A percentile compares a stretch with the other conserved stretches of the same genome.
These are phyloP conservation scores for Vombatus ursinus DNA, from an alignment of 2,113 vertebrate genomes.

Conservation along the genomic window DNA sequence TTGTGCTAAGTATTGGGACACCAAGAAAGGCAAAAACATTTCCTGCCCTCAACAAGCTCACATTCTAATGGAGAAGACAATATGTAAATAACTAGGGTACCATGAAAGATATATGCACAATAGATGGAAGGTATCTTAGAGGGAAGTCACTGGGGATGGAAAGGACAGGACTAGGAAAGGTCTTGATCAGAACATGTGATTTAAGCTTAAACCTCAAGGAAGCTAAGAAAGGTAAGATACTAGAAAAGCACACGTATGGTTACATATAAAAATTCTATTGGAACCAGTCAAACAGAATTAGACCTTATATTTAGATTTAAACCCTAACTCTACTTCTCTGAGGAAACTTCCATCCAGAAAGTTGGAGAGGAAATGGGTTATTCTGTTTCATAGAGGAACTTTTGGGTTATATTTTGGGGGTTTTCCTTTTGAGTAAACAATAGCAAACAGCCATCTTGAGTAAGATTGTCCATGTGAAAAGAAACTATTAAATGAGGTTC, in stretches of 20 bases:
- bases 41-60: background rate
- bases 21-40: background rate
- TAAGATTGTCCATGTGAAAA: background rate
- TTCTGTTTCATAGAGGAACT: slow-evolving; percentile 19
- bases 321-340: slow-evolving; percentile 4
- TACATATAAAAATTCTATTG: slow-evolving; percentile 22
- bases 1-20: background rate
- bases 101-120: background rate
- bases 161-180: background rate
- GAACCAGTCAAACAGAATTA: slow-evolving; percentile 22
- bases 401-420: background rate
- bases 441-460: background rate
- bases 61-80: background rate
- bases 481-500: background rate
- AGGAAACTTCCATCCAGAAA: slow-evolving; percentile 30
- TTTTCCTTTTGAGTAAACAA: slow-evolving; percentile 6
- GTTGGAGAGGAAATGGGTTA: background rate
- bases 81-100: background rate
- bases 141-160: background rate
- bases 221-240: background rate
- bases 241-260: background rate
- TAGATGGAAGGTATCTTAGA: background rate
- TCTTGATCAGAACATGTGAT: background rate
- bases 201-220: background rate
- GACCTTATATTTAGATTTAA: slow-evolving; percentile 28